Evolutionary conservation across 2,113 vertebrate genomes (phyloP), one percentile per base, ranked within the genome.

Genomic region (Osmerus mordax): DNA sequence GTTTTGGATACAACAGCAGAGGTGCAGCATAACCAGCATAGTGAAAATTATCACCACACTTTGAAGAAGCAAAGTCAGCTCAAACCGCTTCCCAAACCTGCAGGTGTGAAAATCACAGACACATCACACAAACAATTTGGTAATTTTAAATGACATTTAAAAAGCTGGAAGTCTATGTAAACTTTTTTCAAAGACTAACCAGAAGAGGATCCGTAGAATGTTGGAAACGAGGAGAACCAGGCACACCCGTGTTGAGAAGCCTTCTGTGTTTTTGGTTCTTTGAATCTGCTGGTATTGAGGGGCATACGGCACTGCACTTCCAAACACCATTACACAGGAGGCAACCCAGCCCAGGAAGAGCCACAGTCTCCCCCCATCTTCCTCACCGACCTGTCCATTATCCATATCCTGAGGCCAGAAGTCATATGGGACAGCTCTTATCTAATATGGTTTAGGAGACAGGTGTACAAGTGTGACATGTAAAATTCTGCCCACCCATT

Each of bases 31-130:
- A 16, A 85, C 82, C 4, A 94, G 77, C 93, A 94, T 94, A 69
- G 92, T 86, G 72, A 91, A 11, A 78, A 94, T 93, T 91, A 94
- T 92, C 76, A 94, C 89, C 73, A 93, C 76, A 3, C 93, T 94
- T 84, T 94, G 93, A 3, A 94, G 79, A 69, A 94, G 90, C 71
- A 94, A 81, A 0, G 93, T 91, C 72, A 92, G 23, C 81, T 94
- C 93, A 83, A 94, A 94, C 81, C 92, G 91, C 77, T 92, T 94
- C 58, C 93, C 93, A 29, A 94, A 88, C 93, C 93, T 60, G 19
- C 7, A 60, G 58, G 58, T 62, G 11, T 5, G 28, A 62, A 64
- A 15, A 19, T 29, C 23, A 32, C 61, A 61, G 1, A 61, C 59
- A 15, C 25, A 61, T 14, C 54, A 56, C 54, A 5, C 54, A 47